These are phyloP conservation scores for Crotalus helleri DNA, from an alignment of 2,113 vertebrate genomes.

Conservation along the genomic window DNA sequence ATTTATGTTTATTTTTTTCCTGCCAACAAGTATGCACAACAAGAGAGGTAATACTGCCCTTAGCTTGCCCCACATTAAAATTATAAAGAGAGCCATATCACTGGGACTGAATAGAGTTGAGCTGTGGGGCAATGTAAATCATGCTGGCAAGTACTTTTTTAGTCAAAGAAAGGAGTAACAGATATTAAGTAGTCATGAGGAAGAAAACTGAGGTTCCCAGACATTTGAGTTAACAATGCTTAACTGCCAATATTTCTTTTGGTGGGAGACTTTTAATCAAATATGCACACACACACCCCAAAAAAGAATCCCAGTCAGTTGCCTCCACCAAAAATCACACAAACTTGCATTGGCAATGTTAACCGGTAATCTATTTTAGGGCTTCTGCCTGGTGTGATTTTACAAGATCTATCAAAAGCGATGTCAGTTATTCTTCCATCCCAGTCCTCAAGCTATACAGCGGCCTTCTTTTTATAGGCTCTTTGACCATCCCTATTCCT, in stretches of 20 bases:
- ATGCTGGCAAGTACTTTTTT: neutral
- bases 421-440: neutral
- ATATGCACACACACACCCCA: fast-evolving
- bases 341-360: neutral
- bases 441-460: neutral
- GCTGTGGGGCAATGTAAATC: neutral
- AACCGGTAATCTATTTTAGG: neutral
- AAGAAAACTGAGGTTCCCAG: neutral
- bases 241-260: neutral
- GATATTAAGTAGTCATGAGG: neutral
- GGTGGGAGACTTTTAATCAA: neutral
- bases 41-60: neutral
- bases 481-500: neutral
- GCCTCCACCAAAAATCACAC: neutral
- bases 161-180: neutral
- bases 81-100: neutral
- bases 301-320: neutral
- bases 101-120: neutral
- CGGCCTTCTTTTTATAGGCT: neutral
- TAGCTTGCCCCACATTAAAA: neutral
- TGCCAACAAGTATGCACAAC: neutral
- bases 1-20: neutral
- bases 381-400: neutral
- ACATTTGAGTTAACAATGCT: no score
- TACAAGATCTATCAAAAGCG: neutral